These are phyloP conservation scores for Monopterus albus DNA, from an alignment of 2,113 vertebrate species.

Conservation along the genomic window DNA sequence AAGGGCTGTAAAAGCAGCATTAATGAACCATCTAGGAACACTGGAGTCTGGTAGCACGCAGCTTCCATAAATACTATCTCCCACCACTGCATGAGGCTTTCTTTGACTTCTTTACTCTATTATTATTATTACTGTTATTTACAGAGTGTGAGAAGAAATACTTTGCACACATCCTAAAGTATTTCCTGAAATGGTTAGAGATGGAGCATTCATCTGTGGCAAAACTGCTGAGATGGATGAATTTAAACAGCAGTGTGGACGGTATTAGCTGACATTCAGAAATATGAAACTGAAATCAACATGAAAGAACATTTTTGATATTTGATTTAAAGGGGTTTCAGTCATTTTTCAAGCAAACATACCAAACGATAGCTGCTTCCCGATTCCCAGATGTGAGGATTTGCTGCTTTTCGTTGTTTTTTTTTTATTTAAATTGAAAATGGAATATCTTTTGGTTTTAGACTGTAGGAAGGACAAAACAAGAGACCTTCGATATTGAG, in stretches of 20 bases:
- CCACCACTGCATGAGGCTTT: constrained; percentile 29
- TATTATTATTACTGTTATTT: constrained; percentile 24
- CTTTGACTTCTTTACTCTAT: constrained; percentile 51
- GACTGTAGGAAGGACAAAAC: no score
- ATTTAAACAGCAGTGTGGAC: neutral
- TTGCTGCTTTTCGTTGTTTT: neutral
- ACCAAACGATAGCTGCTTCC: neutral
- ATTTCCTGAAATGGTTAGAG: constrained; percentile 17
- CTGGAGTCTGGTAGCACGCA: constrained; percentile 59
- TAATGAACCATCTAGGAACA: constrained; percentile 65
- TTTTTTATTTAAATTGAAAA: neutral
- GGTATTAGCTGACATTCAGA: no score
- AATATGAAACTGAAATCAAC: neutral
- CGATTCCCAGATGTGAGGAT: neutral
- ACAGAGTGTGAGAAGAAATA: constrained; percentile 35
- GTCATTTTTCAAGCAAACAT: neutral
- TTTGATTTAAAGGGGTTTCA: no score
- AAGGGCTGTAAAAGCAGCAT: constrained; percentile 46
- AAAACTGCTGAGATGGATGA: constrained; percentile 5
- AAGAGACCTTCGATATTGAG: no score
- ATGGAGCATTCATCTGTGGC: constrained; percentile 15
- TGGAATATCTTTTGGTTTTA: no score
- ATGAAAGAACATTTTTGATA: neutral
- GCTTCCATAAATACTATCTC: constrained; percentile 57
- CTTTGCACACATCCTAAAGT: constrained; percentile 21